Conservation (phyloP, 2,888 invertebrate species). For the Morpho deidamia region DNA sequence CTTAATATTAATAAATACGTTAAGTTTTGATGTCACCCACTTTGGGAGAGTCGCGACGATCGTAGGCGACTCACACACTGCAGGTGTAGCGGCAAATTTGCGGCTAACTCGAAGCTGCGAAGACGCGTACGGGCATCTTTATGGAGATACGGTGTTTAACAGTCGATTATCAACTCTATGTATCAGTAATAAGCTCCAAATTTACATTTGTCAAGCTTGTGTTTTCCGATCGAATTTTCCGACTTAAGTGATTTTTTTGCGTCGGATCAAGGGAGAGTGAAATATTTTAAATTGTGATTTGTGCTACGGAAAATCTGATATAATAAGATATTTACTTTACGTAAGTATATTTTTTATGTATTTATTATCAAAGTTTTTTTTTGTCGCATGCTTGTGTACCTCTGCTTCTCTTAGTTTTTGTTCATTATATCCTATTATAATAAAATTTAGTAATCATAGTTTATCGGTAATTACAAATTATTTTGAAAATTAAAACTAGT, state of each 20-base stretch:
- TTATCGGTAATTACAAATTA: no score
- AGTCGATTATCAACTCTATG: conserved; percentile 37
- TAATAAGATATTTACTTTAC: background rate
- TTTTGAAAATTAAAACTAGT: no score
- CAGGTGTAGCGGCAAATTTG: conserved; percentile 44
- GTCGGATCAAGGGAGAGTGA: background rate
- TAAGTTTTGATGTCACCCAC: conserved; percentile 21
- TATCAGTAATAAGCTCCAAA: background rate
- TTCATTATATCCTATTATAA: no score
- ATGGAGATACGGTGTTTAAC: conserved; percentile 11
- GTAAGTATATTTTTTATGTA: conserved; percentile 1
- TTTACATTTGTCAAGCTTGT: background rate
- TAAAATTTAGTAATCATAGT: no score
- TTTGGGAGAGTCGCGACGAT: conserved; percentile 30
- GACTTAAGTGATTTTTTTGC: conserved; percentile 1
- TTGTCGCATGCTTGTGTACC: no score
- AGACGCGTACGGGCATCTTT: conserved; percentile 47
- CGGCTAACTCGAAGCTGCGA: conserved; percentile 50
- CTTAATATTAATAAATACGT: background rate
- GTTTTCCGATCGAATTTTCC: conserved; percentile 6
- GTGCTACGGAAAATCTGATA: background rate
- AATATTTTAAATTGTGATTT: conserved; percentile 1
- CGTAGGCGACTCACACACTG: conserved; percentile 33
- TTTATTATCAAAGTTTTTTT: no score
- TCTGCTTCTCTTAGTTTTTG: no score